Evolutionary conservation across 2,113 vertebrate species (phyloP).

Genomic region (Menura novaehollandiae): DNA sequence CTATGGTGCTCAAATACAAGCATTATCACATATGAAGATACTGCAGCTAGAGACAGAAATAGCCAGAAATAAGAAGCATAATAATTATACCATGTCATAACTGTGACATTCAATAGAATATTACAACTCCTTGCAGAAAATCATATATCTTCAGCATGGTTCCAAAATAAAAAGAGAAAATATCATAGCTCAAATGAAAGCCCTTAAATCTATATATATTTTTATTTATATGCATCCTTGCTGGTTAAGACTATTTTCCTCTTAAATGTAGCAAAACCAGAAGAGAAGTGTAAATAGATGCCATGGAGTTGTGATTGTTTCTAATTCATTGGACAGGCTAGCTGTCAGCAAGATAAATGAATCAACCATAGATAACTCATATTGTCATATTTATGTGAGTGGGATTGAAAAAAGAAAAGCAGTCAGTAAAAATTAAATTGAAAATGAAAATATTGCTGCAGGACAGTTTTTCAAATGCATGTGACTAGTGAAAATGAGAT

Average conservation of each 20-base stretch:
- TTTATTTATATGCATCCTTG: not conserved
- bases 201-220: not conserved
- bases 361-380: not conserved
- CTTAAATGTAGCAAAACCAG: not conserved
- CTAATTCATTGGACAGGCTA: not conserved
- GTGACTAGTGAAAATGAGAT: not conserved
- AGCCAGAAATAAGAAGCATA: not conserved
- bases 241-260: not conserved
- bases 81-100: not conserved
- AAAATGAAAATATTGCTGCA: not conserved
- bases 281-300: not conserved
- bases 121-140: not conserved
- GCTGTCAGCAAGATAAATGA: not conserved
- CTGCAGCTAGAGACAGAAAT: not conserved
- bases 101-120: not conserved
- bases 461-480: not conserved
- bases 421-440: not conserved
- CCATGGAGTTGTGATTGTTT: not conserved
- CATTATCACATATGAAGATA: not conserved
- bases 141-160: not conserved
- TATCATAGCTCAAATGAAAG: not conserved
- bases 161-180: not conserved
- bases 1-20: not conserved
- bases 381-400: not conserved
- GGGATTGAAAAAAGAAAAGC: not conserved